Evolutionary conservation across 2,113 vertebrate genomes (phyloP).

Genomic region (Balaenoptera acutorostrata): DNA sequence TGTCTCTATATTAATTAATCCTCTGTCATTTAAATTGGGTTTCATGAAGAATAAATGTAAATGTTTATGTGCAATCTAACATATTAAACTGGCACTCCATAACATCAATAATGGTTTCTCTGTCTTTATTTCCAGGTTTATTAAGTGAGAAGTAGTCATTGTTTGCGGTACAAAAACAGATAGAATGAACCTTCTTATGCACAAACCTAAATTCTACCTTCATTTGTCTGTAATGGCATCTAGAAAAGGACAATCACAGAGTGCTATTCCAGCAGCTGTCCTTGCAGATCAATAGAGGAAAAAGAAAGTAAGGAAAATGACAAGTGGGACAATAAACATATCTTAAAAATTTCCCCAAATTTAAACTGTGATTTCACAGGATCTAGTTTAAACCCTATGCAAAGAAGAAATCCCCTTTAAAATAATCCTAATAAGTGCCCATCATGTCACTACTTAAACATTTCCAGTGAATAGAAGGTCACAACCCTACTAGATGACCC

Average conservation of each 20-base stretch:
- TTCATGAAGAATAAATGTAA: background rate
- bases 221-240: background rate
- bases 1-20: background rate
- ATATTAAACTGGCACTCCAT: background rate
- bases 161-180: background rate
- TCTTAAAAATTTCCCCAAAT: background rate
- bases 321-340: background rate
- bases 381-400: background rate
- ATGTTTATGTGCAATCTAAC: background rate
- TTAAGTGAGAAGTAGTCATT: background rate
- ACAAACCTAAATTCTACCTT: background rate
- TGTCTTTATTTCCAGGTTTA: background rate
- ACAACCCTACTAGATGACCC: background rate
- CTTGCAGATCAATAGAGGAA: background rate
- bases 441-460: background rate
- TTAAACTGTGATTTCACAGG: background rate
- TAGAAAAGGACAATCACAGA: background rate
- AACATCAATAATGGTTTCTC: background rate
- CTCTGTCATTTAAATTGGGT: background rate
- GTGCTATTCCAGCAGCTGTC: background rate
- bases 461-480: background rate
- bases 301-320: background rate
- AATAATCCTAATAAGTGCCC: background rate
- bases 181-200: background rate
- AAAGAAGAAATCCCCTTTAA: background rate